Evolutionary conservation across 2,888 invertebrate genomes (phyloP), one percentile per base, ranked within the genome.

Genomic region (Frankliniella intonsa): DNA sequence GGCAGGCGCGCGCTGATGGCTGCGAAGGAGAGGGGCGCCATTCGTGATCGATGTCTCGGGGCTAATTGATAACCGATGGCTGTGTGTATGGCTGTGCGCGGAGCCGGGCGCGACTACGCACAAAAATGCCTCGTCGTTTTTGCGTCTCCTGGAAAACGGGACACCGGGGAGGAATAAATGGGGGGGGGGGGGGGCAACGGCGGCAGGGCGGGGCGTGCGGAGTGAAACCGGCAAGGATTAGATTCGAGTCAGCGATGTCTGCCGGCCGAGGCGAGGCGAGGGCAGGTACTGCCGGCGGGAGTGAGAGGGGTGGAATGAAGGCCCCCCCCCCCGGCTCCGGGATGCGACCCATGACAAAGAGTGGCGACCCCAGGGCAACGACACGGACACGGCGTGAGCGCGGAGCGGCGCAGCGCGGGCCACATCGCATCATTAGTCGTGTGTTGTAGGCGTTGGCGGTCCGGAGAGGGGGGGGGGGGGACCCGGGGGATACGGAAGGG

Each of bases 161-260:
- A 38, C 2, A 5, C 38, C 3, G 38, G 38, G 5, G 38, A 38
- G 38, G 38, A 38, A 38, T 19, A 19, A 14, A 1, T 0, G 14
- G 55, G 55, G 14, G 12, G 55, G 55, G 2, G 55, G 55, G 17
- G 17, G 17, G 1, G 55, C 38, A 5, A 38, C 38, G 38, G 5
- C 38, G 38, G 38, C 5, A 38, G 38, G 5, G 38, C 38, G 3
- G 38, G 55, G 55, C 17, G 55, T 19, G 55, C 55, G 14, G 19
- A 55, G 55, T 55, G 55, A 55, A 55, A 55, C 55, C 14, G 62
- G 55, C 69, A 25, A 25, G 69, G 69, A 76, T 76, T 76, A 76
- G 69, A 76, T 76, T 76, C 69, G 69, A 76, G 69, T 76, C 69
- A 76, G 69, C 69, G 69, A 76, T 76, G 69, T 76, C 69, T 76